These are phyloP conservation scores for Lithobates pipiens DNA, from an alignment of 2,797 vertebrate species.

Conservation along the genomic window DNA sequence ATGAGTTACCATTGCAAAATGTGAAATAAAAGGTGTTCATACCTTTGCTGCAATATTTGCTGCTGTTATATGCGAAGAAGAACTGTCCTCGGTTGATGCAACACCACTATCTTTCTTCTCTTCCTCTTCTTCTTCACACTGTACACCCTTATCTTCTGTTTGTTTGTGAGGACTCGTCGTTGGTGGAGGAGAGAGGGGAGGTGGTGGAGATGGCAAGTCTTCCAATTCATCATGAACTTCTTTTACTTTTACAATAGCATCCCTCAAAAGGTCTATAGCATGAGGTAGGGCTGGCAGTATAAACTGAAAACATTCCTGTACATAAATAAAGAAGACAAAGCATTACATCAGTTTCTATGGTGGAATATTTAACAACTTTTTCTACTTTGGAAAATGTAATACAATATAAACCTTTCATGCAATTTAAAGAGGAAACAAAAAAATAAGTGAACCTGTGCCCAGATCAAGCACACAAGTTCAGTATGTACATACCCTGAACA, in stretches of 20 bases:
- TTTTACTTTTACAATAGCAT: constrained; percentile 98
- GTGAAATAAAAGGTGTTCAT: neutral
- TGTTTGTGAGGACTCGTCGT: constrained; percentile 92
- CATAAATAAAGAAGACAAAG: constrained; percentile 11
- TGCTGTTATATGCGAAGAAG: constrained; percentile 96
- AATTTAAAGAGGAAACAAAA: too few relatives aligned
- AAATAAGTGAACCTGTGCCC: too few relatives aligned
- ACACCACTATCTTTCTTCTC: constrained; percentile 99
- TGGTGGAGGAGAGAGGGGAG: constrained; percentile 93
- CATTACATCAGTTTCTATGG: neutral
- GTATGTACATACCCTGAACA: too few relatives aligned
- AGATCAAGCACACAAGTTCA: too few relatives aligned
- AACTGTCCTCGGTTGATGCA: constrained; percentile 97
- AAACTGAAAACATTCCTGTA: constrained; percentile 98
- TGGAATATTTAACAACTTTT: too few relatives aligned
- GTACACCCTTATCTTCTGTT: constrained; percentile 97
- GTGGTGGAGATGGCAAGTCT: constrained; percentile 96
- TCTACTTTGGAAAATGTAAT: too few relatives aligned
- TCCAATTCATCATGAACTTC: constrained; percentile 96
- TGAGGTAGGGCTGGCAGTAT: constrained; percentile 98
- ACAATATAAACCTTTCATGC: too few relatives aligned
- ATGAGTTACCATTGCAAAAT: too few relatives aligned
- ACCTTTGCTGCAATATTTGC: constrained; percentile 98
- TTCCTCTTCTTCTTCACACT: constrained; percentile 98
- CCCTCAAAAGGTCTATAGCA: constrained; percentile 96